These are phyloP conservation scores for Psilopogon haemacephalus DNA, from an alignment of 2,113 vertebrate species.

Conservation along the genomic window DNA sequence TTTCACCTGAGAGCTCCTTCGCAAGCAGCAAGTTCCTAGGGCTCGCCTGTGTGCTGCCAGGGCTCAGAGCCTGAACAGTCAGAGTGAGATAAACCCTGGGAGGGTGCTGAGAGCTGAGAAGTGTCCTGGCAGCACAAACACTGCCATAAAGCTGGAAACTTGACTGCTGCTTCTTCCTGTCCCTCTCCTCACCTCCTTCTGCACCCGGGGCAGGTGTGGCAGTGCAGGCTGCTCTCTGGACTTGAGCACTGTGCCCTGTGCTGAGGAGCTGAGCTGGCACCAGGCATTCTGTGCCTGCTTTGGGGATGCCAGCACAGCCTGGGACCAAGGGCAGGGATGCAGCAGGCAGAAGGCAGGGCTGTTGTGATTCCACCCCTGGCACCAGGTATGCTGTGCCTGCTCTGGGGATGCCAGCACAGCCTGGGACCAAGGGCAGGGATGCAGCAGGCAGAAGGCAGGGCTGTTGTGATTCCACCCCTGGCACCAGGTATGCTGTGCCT, in stretches of 20 bases:
- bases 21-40: not conserved
- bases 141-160: not conserved
- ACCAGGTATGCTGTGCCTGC: not conserved
- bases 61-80: not conserved
- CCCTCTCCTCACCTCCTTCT: not conserved
- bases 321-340: accelerated
- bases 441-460: not conserved
- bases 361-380: too few relatives aligned
- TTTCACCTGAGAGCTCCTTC: not conserved
- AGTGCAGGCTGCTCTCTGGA: accelerated
- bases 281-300: not conserved
- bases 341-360: not conserved
- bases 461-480: too few relatives aligned
- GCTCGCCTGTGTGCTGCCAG: not conserved
- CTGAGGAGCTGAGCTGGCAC: not conserved
- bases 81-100: not conserved
- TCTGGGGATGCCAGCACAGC: not conserved
- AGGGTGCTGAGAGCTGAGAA: not conserved
- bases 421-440: accelerated
- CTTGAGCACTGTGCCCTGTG: accelerated
- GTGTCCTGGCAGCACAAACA: accelerated
- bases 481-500: not conserved
- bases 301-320: not conserved
- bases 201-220: not conserved
- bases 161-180: not conserved